Base-by-base conservation (phyloP, 2,113 vertebrate genomes). In the Mugil cephalus region DNA sequence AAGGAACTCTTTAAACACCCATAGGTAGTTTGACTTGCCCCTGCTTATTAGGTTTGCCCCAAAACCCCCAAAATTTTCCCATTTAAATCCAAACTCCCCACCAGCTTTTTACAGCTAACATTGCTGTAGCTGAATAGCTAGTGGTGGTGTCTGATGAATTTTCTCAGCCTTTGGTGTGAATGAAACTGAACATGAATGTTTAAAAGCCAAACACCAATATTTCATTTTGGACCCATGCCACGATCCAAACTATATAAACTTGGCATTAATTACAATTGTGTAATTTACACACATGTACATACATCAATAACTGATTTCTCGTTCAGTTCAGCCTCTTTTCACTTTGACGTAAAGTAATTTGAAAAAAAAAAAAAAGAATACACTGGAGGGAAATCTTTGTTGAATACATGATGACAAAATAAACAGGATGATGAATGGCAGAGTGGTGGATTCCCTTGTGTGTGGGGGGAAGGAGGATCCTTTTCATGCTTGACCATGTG, bases 401-500 rank as follows among this genome's bases (percentile, higher is more conserved):
- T 82, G 79, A 86, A 86, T 77, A 75, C 80, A 80, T 80, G 72
- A 85, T 88, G 77, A 65, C 67, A 85, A 79, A 82, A 83, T 77
- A 82, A 87, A 82, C 69, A 43, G 48, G 69, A 84, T 75, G 70
- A 85, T 89, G 42, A 87, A 83, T 84, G 61, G 52, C 64, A 62
- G 34, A 10, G 30, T 52, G 52, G 77, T 70, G 38, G 66, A 82
- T 78, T 84, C 70, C 79, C 72, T 39, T 38, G 69, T 64, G 71
- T 74, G 39, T 43, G 52, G 40, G 47, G 55, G 15, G 61, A 8
- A 47, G 68, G 64, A 24, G 19, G 40, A 15, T 79, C 68, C 73
- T 79, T 84, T 87, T 82, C 77, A 84, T 77, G 77, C 70, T 73
- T 78, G 85, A 85, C 84, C 88, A 87, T 89, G 87, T 89, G 86